Conservation (phyloP, 2,797 vertebrate genomes). For the Calcarius lapponicus region DNA sequence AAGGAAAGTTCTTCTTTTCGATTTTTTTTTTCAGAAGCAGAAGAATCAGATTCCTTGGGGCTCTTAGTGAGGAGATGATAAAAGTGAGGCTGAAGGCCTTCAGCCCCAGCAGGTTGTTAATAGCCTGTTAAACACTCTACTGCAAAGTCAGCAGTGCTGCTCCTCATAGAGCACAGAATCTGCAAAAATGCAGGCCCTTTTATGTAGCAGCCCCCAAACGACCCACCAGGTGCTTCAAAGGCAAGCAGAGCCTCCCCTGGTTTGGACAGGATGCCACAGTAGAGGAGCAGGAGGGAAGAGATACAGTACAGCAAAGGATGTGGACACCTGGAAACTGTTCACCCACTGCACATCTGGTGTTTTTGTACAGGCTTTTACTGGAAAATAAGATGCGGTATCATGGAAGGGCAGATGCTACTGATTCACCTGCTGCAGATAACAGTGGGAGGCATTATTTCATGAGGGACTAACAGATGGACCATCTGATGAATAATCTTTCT, state of each 20-base stretch:
- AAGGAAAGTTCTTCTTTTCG: background rate
- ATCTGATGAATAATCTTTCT: background rate
- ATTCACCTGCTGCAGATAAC: background rate
- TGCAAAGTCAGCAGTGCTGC: background rate
- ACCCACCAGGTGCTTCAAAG: background rate
- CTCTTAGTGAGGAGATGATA: background rate
- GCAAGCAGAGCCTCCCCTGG: background rate
- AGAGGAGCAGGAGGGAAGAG: background rate
- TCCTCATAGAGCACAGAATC: background rate
- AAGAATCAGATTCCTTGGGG: background rate
- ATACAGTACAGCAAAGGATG: background rate
- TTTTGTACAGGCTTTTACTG: background rate
- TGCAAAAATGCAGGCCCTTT: background rate
- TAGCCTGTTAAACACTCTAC: background rate
- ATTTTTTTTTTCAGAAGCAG: background rate
- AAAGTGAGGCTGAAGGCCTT: slow-evolving; percentile 20
- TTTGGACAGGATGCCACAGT: background rate
- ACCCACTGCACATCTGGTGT: background rate
- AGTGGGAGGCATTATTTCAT: background rate
- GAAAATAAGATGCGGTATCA: background rate
- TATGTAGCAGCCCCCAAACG: background rate
- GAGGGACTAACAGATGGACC: background rate
- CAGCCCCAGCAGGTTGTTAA: background rate
- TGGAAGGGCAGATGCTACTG: background rate
- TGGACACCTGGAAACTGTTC: background rate